Conservation (phyloP, 92 coral and sea anemone species). For the Phenganax subtilis region DNA sequence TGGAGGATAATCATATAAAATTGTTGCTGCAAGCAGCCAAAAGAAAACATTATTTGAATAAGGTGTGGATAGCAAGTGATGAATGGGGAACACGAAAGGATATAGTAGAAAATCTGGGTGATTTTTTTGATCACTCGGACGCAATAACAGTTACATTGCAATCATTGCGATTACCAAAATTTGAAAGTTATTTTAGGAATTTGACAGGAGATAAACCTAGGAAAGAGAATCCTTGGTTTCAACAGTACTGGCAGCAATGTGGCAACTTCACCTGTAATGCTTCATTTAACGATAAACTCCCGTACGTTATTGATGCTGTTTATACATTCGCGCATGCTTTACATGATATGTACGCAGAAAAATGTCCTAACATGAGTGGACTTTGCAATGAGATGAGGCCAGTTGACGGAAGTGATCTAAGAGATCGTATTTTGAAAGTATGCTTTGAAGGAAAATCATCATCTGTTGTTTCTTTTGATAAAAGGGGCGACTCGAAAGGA, state of each 20-base stretch:
- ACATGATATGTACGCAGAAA: constrained; percentile 52
- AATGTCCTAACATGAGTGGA: constrained; percentile 66
- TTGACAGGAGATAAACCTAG: constrained; percentile 54
- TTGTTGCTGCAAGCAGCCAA: constrained; percentile 62
- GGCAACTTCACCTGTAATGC: constrained; percentile 53
- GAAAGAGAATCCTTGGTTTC: constrained; percentile 81
- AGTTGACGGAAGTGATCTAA: constrained; percentile 49
- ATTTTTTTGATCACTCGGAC: constrained; percentile 57
- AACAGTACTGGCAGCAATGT: constrained; percentile 65
- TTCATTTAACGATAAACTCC: constrained; percentile 73
- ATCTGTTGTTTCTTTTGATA: constrained; percentile 53
- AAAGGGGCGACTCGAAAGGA: constrained; percentile 73
- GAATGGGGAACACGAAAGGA: constrained; percentile 83
- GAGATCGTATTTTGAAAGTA: constrained; percentile 51
- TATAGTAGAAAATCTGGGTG: constrained; percentile 59
- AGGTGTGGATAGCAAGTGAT: constrained; percentile 82
- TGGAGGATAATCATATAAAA: constrained; percentile 72
- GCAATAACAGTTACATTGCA: constrained; percentile 79
- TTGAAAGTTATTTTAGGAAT: constrained; percentile 54
- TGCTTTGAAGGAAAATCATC: constrained; percentile 65
- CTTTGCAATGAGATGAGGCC: constrained; percentile 55
- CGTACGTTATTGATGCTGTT: constrained; percentile 92
- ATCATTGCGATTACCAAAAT: constrained; percentile 35
- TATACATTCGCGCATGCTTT: constrained; percentile 79
- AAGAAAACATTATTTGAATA: constrained; percentile 48